phyloP scores from a whole-genome alignment of 30 jellyfish, hydroid and myxozoan genomes.

The Aurelia sp. region DNA sequence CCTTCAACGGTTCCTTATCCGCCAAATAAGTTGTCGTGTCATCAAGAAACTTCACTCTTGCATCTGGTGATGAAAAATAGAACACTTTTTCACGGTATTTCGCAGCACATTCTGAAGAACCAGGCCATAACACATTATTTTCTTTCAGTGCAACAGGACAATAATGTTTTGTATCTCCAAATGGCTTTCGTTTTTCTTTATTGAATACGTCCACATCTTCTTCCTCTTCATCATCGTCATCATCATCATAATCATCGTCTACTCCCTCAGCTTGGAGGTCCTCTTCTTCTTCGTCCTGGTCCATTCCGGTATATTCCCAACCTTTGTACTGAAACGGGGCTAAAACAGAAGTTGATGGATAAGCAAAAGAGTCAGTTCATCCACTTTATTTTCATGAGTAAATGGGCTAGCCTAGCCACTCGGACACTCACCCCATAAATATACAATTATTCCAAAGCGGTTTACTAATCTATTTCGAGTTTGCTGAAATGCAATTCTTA shows the following conservation, averaged over 20 bases:
- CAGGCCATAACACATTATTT: conserved; percentile 93
- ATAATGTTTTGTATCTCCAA: conserved; percentile 92
- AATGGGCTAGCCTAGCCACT: too few species aligned
- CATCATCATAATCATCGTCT: conserved; percentile 30
- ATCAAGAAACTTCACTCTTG: conserved; percentile 80
- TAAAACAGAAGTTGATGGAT: not conserved
- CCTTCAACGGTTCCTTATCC: conserved; percentile 85
- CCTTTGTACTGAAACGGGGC: conserved; percentile 83
- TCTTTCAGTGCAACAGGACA: conserved; percentile 95
- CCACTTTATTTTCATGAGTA: too few species aligned
- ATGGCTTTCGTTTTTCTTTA: conserved; percentile 83
- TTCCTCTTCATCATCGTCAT: conserved; percentile 76
- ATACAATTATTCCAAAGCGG: too few species aligned
- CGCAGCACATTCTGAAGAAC: conserved; percentile 93
- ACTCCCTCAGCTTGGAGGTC: conserved; percentile 80
- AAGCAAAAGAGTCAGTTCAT: too few species aligned
- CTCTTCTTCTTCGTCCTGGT: conserved; percentile 98
- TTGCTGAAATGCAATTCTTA: too few species aligned
- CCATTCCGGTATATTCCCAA: conserved; percentile 98
- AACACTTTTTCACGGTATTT: conserved; percentile 91
- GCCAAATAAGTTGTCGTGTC: conserved; percentile 83
- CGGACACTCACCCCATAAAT: too few species aligned
- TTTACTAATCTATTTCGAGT: too few species aligned
- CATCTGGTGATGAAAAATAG: conserved; percentile 86
- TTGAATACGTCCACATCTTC: conserved; percentile 73